Base-by-base conservation (phyloP, 1,140 invertebrate species). In the Cryptotermes secundus region DNA sequence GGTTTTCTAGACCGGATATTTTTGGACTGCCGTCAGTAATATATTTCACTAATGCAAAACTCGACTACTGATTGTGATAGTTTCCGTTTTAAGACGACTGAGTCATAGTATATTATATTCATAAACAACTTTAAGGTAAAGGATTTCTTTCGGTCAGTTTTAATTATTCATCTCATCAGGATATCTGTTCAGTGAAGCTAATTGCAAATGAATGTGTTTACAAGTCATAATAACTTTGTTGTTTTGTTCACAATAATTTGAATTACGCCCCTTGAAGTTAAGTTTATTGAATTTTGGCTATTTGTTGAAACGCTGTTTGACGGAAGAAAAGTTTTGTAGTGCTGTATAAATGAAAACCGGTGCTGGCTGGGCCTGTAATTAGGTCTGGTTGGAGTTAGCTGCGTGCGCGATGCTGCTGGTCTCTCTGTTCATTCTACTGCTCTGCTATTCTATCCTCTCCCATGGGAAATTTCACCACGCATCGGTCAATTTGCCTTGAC, bases 401-500 rank as follows among this genome's bases (percentile, higher is more conserved):
- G 53, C 0, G 16, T 59, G 1, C 6, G 53, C 53, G 7, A 10
- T 59, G 22, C 26, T 59, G 7, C 53, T 59, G 9, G 9, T 42
- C 59, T 72, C 59, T 72, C 59, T 72, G 7, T 72, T 72, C 26
- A 72, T 72, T 72, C 59, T 72, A 1, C n/a, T 72, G 59, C 59
- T 72, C 59, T 72, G 59, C 59, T 72, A 72, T 72, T 72, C 59
- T 72, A 72, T 72, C 59, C 59, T 72, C 2, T 72, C 36, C 81
- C 38, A 38, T 38, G 81, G 81, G 81, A 45, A 82, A 82, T 45
- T 82, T 82, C 81, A 45, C 81, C 81, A 53, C 81, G 81, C 81
- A 82, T 82, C 81, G 81, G 81, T 82, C 81, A 82, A 82, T 82
- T 82, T 82, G 81, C 81, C 81, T 82, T 38, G 81, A 82, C 81